Base-by-base conservation (phyloP, 2,888 invertebrate species). In the Phrixothrix hirtus region DNA sequence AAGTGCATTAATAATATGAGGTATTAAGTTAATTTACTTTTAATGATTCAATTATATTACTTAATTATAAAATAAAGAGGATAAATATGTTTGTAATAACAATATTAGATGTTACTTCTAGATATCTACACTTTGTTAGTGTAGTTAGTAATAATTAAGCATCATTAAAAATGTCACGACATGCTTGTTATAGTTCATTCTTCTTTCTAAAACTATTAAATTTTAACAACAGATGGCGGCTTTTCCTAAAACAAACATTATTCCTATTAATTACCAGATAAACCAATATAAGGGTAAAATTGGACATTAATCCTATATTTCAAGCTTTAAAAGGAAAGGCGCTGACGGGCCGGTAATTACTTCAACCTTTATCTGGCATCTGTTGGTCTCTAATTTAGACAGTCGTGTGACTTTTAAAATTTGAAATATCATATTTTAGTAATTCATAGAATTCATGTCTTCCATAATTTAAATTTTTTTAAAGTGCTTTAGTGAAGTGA, bases 251-350 rank as follows among this genome's bases (percentile, higher is more conserved):
- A 57, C 56, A 58, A 60, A 60, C 46, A 60, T 51, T 49, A 43
- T 41, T 44, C 29, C 42, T 52, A 58, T 56, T 60, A 60, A 60
- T 60, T 58, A 58, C 43, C 38, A 45, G 49, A 57, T 55, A 57
- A 57, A 60, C 56, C 53, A 57, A 57, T 52, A 60, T 35, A 49
- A 55, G 56, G 55, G 53, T 44, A 39, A 54, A 53, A 42, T 50
- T 36, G 29, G 36, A 50, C 43, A 14, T 38, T 38, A 50, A 44
- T 54, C 48, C 31, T 34, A 44, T 38, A 44, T 38, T 44, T 48
- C 43, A 21, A 15, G 31, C 29, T 38, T 34, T 32, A 25, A 48
- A 48, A 38, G 25, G 35, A 26, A 45, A 25, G 41, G 54, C 44
- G 42, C 42, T 47, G 46, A 47, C 53, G 45, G 53, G 17, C 36